Percentiles rank a stretch among this genome's conserved stretches.
Evolutionary conservation across 2,888 invertebrate species (phyloP).

Genomic region (Rhamphomyia laevipes): DNA sequence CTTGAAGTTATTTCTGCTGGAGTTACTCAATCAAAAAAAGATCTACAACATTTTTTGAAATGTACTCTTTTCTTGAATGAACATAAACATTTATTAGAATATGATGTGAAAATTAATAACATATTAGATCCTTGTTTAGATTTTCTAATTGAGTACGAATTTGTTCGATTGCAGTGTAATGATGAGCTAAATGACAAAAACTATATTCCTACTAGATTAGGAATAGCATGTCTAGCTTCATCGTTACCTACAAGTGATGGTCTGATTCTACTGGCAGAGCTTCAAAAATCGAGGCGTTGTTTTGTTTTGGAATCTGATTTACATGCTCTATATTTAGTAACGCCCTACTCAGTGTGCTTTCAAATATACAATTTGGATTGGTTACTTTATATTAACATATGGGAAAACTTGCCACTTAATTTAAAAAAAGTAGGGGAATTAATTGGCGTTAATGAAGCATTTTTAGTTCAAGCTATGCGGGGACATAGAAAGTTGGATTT

Average conservation of each 20-base stretch:
- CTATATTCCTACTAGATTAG: constrained; percentile 73
- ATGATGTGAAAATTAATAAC: background rate
- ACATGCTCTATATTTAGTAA: constrained; percentile 90
- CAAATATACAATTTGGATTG: constrained; percentile 69
- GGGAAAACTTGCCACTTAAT: constrained; percentile 66
- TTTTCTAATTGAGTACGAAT: constrained; percentile 68
- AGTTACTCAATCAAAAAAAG: constrained; percentile 56
- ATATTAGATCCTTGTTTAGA: constrained; percentile 47
- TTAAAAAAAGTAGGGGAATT: constrained; percentile 80
- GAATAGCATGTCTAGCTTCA: constrained; percentile 83
- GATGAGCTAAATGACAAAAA: constrained; percentile 37
- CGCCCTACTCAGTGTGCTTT: constrained; percentile 79
- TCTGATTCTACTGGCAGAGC: constrained; percentile 73
- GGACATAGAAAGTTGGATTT: constrained; percentile 47
- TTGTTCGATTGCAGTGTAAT: constrained; percentile 53
- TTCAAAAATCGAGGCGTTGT: constrained; percentile 78
- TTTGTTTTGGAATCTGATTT: constrained; percentile 90
- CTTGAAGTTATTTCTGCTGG: constrained; percentile 81
- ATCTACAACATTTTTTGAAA: constrained; percentile 63
- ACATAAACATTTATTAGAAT: constrained; percentile 11
- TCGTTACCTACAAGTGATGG: constrained; percentile 94
- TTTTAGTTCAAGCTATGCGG: constrained; percentile 65
- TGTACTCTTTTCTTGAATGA: constrained; percentile 56
- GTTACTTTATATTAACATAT: constrained; percentile 65
- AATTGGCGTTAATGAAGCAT: constrained; percentile 79